Percentiles rank a stretch among this genome's conserved stretches.
Evolutionary conservation across 2,113 vertebrate species (phyloP).

Genomic region (Tachycineta bicolor): DNA sequence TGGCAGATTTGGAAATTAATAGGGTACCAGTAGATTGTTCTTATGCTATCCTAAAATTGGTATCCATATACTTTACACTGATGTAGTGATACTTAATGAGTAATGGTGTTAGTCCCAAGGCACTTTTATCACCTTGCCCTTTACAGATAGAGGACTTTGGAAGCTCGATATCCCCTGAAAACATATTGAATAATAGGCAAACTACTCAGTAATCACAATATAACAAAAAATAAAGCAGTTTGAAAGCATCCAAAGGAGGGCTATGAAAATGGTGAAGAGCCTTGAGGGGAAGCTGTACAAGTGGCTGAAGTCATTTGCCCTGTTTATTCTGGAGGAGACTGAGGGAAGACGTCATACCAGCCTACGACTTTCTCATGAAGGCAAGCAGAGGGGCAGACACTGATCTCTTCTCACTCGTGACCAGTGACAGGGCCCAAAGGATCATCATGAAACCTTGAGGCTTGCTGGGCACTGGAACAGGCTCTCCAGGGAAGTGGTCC

Average conservation of each 20-base stretch:
- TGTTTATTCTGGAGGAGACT: not conserved
- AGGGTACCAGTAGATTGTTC: not conserved
- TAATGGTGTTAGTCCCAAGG: not conserved
- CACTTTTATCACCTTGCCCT: not conserved
- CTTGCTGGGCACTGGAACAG: not conserved
- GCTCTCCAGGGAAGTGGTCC: not conserved
- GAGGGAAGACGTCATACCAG: not conserved
- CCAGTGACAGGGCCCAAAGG: not conserved
- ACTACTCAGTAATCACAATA: not conserved
- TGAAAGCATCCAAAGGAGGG: not conserved
- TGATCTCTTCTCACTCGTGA: not conserved
- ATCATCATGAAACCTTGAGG: accelerated
- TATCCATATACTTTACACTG: not conserved
- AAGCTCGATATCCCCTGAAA: not conserved
- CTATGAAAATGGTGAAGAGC: not conserved
- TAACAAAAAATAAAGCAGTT: not conserved
- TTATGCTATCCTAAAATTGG: not conserved
- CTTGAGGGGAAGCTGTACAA: not conserved
- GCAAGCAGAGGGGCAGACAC: not conserved
- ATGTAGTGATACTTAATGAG: not conserved
- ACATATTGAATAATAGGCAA: not conserved
- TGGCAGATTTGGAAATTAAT: not conserved
- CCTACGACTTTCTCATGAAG: not conserved
- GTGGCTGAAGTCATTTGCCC: not conserved
- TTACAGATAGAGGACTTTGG: not conserved